Evolutionary conservation across 2,888 invertebrate species (phyloP).

Genomic region (Eupithecia centaureata): DNA sequence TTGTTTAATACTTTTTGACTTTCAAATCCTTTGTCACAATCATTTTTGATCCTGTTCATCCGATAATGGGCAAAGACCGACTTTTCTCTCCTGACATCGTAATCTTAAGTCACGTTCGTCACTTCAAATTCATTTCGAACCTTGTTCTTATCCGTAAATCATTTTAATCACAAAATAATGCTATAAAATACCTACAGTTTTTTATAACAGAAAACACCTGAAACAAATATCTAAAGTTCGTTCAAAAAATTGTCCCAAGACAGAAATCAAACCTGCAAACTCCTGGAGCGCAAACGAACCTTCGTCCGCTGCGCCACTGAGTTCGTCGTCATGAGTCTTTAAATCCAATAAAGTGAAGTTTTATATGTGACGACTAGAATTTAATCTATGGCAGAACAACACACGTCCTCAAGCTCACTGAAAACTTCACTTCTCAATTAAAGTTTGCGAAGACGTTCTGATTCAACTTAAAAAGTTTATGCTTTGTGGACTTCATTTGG

Average conservation of each 20-base stretch:
- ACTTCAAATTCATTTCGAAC: neutral
- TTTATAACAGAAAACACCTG: too few species aligned
- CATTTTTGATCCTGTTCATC: too few species aligned
- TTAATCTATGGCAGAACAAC: slow-evolving; percentile 42
- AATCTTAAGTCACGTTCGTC: neutral
- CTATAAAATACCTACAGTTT: too few species aligned
- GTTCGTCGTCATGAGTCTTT: too few species aligned
- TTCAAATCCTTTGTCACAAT: neutral
- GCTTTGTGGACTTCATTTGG: slow-evolving; percentile 37
- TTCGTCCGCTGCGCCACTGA: too few species aligned
- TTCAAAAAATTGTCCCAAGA: too few species aligned
- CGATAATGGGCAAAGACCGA: neutral
- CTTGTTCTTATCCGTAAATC: neutral
- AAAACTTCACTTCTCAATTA: slow-evolving; percentile 49
- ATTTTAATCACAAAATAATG: too few species aligned
- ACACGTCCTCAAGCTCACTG: slow-evolving; percentile 50
- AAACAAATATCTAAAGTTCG: too few species aligned
- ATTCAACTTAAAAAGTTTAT: slow-evolving; percentile 43
- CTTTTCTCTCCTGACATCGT: neutral
- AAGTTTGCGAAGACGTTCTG: slow-evolving; percentile 41
- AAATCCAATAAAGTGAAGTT: neutral
- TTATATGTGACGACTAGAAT: neutral
- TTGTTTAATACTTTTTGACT: neutral
- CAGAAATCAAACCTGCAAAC: too few species aligned
- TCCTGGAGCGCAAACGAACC: too few species aligned